These are phyloP conservation scores for Moxostoma hubbsi DNA, from an alignment of 2,797 vertebrate genomes.

Conservation along the genomic window DNA sequence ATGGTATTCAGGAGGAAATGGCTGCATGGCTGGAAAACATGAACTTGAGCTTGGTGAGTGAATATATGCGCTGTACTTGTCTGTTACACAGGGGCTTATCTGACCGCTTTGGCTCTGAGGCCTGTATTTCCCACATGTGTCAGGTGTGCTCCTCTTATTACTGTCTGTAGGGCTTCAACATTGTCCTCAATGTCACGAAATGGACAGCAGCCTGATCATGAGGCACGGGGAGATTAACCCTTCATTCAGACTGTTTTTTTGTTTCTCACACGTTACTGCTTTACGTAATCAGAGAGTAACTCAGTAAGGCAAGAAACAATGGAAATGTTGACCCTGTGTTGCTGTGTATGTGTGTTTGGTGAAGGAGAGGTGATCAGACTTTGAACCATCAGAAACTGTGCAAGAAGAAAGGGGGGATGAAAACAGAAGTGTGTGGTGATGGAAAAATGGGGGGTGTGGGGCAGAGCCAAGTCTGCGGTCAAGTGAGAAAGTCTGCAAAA, in stretches of 20 bases:
- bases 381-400: slow-evolving; percentile 38
- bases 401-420: slow-evolving; percentile 39
- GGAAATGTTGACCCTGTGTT: slow-evolving; percentile 8
- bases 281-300: slow-evolving; percentile 44
- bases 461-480: neutral
- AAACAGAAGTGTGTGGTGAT: slow-evolving; percentile 49
- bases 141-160: slow-evolving; percentile 52
- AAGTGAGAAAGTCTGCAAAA: slow-evolving; percentile 46
- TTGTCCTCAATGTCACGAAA: slow-evolving; percentile 34
- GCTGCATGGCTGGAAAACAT: slow-evolving; percentile 31
- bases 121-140: slow-evolving; percentile 44
- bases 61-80: slow-evolving; percentile 4
- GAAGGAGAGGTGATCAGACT: slow-evolving; percentile 38
- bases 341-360: slow-evolving; percentile 25
- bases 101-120: slow-evolving; percentile 9
- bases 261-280: slow-evolving; percentile 41
- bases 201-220: slow-evolving; percentile 8
- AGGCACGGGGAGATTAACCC: slow-evolving; percentile 46
- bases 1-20: slow-evolving; percentile 33
- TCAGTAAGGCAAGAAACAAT: slow-evolving; percentile 33
- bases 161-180: slow-evolving; percentile 50
- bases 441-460: slow-evolving; percentile 35
- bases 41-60: slow-evolving; percentile 32
- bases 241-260: slow-evolving; percentile 16
- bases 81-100: neutral